phyloP scores from a whole-genome alignment of 2,797 vertebrate genomes.

The Diplodus puntazzo region DNA sequence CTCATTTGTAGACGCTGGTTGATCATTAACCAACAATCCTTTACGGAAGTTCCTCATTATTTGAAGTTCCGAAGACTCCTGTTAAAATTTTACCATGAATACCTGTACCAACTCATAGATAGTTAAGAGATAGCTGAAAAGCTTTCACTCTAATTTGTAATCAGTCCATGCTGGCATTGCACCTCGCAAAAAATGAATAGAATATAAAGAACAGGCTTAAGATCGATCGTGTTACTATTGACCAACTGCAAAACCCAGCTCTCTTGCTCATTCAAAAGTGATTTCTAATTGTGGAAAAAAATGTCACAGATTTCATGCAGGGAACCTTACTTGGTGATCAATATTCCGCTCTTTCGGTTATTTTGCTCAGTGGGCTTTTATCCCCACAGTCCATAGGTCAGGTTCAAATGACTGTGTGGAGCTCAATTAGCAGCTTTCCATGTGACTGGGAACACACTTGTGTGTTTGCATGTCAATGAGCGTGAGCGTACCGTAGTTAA shows the following conservation, averaged over 20 bases:
- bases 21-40: slow-evolving; percentile 40
- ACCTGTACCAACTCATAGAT: background rate
- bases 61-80: slow-evolving; percentile 2
- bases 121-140: background rate
- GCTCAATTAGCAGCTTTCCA: slow-evolving; percentile 34
- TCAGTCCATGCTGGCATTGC: slow-evolving; percentile 2
- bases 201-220: slow-evolving; percentile 5
- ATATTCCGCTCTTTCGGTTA: slow-evolving; percentile 21
- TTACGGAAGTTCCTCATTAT: slow-evolving; percentile 1
- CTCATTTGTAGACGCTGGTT: slow-evolving; percentile 6
- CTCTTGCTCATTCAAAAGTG: background rate
- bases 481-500: slow-evolving; percentile 37
- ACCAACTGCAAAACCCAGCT: slow-evolving; percentile 18
- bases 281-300: background rate
- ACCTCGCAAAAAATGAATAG: background rate
- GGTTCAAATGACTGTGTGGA: slow-evolving; percentile 31
- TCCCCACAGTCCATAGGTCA: slow-evolving; percentile 38
- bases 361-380: slow-evolving; percentile 37
- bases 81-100: slow-evolving; percentile 31
- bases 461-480: slow-evolving; percentile 32
- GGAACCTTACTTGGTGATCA: slow-evolving; percentile 9
- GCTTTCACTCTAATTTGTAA: background rate
- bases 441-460: background rate
- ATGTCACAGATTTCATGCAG: slow-evolving; percentile 2
- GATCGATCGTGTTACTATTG: slow-evolving; percentile 10